Base-by-base conservation (phyloP, 2,113 vertebrate genomes). In the Neolamprologus hecqui region DNA sequence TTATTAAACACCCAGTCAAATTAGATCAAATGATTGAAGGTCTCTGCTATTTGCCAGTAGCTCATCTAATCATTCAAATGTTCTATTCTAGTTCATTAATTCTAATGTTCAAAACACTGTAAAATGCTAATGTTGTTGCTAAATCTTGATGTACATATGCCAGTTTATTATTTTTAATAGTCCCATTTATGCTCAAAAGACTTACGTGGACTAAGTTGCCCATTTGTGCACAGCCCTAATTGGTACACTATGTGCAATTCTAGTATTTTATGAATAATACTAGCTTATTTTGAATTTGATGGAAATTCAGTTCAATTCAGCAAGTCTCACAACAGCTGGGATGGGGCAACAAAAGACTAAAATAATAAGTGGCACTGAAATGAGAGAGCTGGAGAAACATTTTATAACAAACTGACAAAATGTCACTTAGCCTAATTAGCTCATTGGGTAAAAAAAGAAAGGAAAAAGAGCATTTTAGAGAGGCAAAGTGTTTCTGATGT, bases 131-230 rank as follows among this genome's bases (percentile, higher is more conserved):
- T 23, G 33, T 26, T 45, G 21, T 73, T 73, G n/a, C 65, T 73
- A 73, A 73, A 3, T 17, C 37, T 15, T 9, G 65, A 73, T 26
- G 0, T 45, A 45, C 35, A 68, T 40, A 68, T 40, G n/a, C 1
- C n/a, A 40, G 63, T 68, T 68, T 40, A n/a, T 68, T 68, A 40
- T 40, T 33, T 19, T 33, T 63, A 68, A 68, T 23, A 40, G 33
- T n/a, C 31, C 17, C 6, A 3, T 21, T 68, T 1, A 40, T 68
- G 2, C 19, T 23, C 63, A 40, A 40, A 40, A 23, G 6, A 40
- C 0, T 65, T 65, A 5, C 17, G 5, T 70, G 65, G 12, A 70
- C 0, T 1, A 42, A 23, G 35, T 73, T 15, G 13, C 68, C 21
- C 1, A 23, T 70, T 70, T 70, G 35, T 70, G 65, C 4, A 23